Evolutionary conservation across 2,888 invertebrate species (phyloP).

Genomic region (Acronicta aceris): DNA sequence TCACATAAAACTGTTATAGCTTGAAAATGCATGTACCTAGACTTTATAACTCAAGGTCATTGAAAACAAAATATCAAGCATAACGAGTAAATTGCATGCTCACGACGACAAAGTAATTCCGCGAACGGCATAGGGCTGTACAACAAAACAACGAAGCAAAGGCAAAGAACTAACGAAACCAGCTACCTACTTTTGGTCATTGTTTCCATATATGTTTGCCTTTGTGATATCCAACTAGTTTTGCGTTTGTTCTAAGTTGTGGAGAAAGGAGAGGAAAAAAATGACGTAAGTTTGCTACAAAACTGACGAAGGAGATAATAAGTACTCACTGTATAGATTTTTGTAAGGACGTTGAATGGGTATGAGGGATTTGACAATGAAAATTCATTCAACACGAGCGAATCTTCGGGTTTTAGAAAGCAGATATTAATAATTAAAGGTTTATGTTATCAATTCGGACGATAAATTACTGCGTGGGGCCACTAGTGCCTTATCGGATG

Average conservation of each 20-base stretch:
- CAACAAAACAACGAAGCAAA: conserved; percentile 51
- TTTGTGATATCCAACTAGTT: conserved; percentile 68
- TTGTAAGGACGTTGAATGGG: no score
- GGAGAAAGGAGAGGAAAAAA: conserved; percentile 7
- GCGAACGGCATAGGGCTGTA: conserved; percentile 53
- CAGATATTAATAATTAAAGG: no score
- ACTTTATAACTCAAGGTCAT: conserved; percentile 33
- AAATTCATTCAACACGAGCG: no score
- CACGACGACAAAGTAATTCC: conserved; percentile 51
- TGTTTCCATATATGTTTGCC: conserved; percentile 66
- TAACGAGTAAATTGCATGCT: conserved; percentile 46
- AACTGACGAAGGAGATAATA: conserved; percentile 28
- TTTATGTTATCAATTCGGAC: no score
- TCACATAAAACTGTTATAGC: conserved; percentile 27
- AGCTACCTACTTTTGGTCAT: conserved; percentile 60
- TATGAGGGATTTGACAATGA: no score
- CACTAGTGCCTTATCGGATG: no score
- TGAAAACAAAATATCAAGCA: conserved; percentile 33
- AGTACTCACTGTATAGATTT: conserved; percentile 17
- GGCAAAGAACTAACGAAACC: conserved; percentile 59
- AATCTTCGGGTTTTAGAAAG: no score
- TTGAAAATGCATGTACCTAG: conserved; percentile 31
- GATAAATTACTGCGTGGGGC: no score
- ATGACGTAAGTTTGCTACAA: neutral
- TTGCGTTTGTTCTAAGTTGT: conserved; percentile 59